Conservation (phyloP, 2,888 invertebrate species). For the Trachelus troglodyta region DNA sequence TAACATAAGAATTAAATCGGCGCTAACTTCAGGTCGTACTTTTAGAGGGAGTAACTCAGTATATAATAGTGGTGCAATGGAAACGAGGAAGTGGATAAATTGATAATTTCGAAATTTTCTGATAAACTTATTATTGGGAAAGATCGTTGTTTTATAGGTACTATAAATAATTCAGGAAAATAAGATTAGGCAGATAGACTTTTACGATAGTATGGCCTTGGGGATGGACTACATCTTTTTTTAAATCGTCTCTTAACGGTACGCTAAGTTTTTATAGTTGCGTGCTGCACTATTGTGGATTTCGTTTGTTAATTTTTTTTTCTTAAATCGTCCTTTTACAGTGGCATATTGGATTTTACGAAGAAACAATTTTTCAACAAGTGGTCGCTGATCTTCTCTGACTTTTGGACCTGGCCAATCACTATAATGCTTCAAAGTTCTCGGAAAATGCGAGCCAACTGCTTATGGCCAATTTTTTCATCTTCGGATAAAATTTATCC, state of each 20-base stretch:
- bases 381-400: neutral
- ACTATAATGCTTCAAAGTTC: neutral
- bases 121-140: neutral
- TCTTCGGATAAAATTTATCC: too few relatives aligned
- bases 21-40: too few relatives aligned
- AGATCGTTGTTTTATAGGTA: neutral
- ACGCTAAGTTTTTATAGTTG: too few relatives aligned
- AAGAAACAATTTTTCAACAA: neutral
- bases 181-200: neutral
- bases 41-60: neutral
- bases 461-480: neutral
- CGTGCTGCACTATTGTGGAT: too few relatives aligned
- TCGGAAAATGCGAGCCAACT: neutral
- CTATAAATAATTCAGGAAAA: neutral
- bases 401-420: neutral
- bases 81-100: neutral
- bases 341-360: neutral
- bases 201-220: neutral
- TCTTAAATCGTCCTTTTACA: neutral
- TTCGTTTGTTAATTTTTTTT: too few relatives aligned
- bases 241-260: neutral
- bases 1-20: too few relatives aligned
- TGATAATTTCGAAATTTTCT: neutral
- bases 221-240: neutral
- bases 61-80: neutral